Evolutionary conservation across 2,797 vertebrate species (phyloP), one percentile per base, ranked within the genome.

Genomic region (Aythya fuligula): DNA sequence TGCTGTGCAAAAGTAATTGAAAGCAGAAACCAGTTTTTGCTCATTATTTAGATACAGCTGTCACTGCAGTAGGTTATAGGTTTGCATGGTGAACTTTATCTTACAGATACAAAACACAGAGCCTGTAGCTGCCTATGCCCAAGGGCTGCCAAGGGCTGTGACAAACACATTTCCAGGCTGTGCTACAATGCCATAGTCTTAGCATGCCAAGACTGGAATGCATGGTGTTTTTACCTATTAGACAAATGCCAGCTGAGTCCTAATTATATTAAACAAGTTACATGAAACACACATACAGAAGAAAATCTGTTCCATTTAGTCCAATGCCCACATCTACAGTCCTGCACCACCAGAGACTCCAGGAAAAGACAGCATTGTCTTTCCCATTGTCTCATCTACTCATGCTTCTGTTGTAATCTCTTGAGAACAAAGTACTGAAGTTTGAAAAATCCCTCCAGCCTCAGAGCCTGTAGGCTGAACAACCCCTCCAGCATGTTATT

Each of bases 41-140:
- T 85, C 32, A 18, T 53, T 82, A 67, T 67, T 86, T 88, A 73
- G 28, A 32, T 73, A 51, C 30, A 81, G 38, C n/a, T 64, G 10
- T 64, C 49, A 20, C 47, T 64, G 28, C 49, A 41, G 12, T 47
- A 15, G 25, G n/a, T 41, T 80, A 28, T 8, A 25, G 15, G 43
- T 71, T 77, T 92, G 61, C 41, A 45, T 4, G 18, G 13, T 41
- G 39, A 86, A 41, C n/a, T 76, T 79, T 14, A 15, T 57, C 49
- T 83, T 60, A 21, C 6, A 14, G 9, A 6, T 11, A 67, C 0
- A 6, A 57, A 71, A 43, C 4, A 43, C 12, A 45, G 27, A 0
- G 4, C 6, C 38, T 72, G 32, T 60, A 81, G 32, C 34, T 75
- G 13, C 47, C 53, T 75, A 4, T 24, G 12, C 4, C 24, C 22